phyloP scores from a whole-genome alignment of 2,888 invertebrate genomes.

The Camptogramma bilineatum region DNA sequence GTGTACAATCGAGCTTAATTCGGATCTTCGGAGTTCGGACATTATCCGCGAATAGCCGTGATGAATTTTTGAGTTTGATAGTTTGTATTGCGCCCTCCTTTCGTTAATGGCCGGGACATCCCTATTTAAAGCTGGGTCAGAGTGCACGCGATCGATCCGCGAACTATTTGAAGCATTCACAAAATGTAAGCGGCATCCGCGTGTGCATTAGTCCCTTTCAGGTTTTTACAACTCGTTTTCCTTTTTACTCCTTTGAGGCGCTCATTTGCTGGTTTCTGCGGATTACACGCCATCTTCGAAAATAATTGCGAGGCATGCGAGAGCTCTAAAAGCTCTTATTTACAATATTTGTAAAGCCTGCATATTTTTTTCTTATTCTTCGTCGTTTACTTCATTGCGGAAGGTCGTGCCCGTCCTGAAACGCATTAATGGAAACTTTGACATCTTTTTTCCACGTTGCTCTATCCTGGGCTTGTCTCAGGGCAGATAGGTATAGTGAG shows the following conservation, averaged over 20 bases:
- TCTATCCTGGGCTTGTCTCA: no score
- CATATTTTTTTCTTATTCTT: no score
- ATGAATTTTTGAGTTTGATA: constrained; percentile 67
- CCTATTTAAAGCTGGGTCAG: constrained; percentile 59
- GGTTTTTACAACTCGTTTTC: constrained; percentile 39
- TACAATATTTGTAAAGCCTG: constrained; percentile 16
- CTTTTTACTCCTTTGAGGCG: constrained; percentile 48
- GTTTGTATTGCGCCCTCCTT: constrained; percentile 66
- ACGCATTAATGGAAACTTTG: no score
- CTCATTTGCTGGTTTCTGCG: constrained; percentile 50
- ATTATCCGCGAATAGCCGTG: constrained; percentile 60
- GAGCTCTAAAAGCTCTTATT: no score
- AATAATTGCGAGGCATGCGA: constrained; percentile 14
- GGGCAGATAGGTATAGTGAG: no score
- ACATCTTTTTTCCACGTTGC: no score
- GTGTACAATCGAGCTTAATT: constrained; percentile 69
- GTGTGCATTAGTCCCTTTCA: constrained; percentile 48
- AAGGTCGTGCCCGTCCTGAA: no score
- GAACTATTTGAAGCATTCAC: constrained; percentile 28
- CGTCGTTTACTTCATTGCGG: no score
- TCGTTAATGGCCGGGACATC: constrained; percentile 66
- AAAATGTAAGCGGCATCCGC: constrained; percentile 20
- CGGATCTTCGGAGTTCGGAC: constrained; percentile 47
- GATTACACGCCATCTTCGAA: constrained; percentile 25
- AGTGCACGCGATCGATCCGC: constrained; percentile 30